Conservation (phyloP, 2,797 vertebrate genomes). For the Triplophysa yarkandensis region DNA sequence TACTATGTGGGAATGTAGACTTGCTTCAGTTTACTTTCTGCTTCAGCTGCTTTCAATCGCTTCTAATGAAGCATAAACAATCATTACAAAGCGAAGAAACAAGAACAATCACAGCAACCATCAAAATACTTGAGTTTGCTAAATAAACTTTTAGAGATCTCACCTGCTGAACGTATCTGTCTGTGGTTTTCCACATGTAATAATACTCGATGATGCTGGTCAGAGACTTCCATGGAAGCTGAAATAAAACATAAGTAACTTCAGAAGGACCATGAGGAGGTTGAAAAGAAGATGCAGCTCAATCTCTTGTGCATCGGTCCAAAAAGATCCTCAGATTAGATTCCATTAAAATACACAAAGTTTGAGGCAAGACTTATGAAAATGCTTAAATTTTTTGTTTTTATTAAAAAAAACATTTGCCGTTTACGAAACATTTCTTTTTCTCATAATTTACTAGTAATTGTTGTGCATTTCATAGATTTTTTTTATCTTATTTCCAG, state of each 20-base stretch:
- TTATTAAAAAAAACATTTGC: no score
- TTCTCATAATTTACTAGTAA: no score
- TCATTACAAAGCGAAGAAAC: slow-evolving; percentile 14
- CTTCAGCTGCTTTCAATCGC: slow-evolving; percentile 95
- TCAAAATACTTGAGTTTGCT: no score
- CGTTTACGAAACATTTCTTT: no score
- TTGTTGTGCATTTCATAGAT: no score
- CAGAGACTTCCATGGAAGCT: slow-evolving; percentile 85
- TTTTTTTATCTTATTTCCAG: no score
- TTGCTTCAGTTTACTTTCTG: slow-evolving; percentile 97
- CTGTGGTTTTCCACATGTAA: slow-evolving; percentile 91
- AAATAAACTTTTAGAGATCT: slow-evolving; percentile 22
- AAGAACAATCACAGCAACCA: neutral
- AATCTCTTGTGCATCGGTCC: neutral
- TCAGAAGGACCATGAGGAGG: neutral
- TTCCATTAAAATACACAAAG: neutral
- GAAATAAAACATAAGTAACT: slow-evolving; percentile 50
- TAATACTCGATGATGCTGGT: slow-evolving; percentile 91
- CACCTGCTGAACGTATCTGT: slow-evolving; percentile 89
- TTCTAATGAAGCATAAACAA: slow-evolving; percentile 75
- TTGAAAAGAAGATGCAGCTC: neutral
- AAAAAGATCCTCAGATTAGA: neutral
- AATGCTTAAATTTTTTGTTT: neutral
- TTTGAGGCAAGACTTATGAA: neutral
- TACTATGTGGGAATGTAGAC: slow-evolving; percentile 99